phyloP scores from a whole-genome alignment of 2,888 invertebrate genomes.

The Coremacera marginata region DNA sequence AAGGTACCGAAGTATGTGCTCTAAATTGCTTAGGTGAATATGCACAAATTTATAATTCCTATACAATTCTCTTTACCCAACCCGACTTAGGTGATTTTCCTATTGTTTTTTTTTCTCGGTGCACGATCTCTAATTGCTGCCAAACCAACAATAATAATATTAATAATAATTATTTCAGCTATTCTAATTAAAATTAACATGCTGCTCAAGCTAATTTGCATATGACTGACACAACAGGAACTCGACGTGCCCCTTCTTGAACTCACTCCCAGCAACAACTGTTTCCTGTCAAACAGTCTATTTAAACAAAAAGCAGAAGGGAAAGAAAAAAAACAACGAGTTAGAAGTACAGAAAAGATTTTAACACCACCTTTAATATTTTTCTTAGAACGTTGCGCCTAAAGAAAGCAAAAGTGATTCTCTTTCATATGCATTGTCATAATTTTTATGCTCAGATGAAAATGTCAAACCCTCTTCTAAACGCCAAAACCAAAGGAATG shows the following conservation, averaged over 20 bases:
- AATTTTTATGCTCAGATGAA: not conserved
- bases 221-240: constrained; percentile 44
- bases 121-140: no score
- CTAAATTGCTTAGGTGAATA: no score
- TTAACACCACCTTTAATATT: constrained; percentile 18
- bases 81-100: no score
- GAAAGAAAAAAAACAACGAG: not conserved
- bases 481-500: no score
- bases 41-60: no score
- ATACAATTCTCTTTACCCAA: no score
- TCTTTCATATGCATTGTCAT: constrained; percentile 15
- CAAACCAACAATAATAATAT: not conserved
- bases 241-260: not conserved
- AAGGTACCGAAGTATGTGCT: no score
- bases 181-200: constrained; percentile 45
- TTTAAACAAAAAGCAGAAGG: no score
- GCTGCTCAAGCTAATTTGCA: constrained; percentile 43
- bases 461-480: constrained; percentile 20
- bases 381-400: constrained; percentile 14
- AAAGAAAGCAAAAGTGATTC: constrained; percentile 36
- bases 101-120: no score
- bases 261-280: constrained; percentile 10
- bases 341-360: not conserved
- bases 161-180: constrained; percentile 26
- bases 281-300: constrained; percentile 17